Evolutionary conservation across 2,888 invertebrate genomes (phyloP).

Genomic region (Nebria salina): DNA sequence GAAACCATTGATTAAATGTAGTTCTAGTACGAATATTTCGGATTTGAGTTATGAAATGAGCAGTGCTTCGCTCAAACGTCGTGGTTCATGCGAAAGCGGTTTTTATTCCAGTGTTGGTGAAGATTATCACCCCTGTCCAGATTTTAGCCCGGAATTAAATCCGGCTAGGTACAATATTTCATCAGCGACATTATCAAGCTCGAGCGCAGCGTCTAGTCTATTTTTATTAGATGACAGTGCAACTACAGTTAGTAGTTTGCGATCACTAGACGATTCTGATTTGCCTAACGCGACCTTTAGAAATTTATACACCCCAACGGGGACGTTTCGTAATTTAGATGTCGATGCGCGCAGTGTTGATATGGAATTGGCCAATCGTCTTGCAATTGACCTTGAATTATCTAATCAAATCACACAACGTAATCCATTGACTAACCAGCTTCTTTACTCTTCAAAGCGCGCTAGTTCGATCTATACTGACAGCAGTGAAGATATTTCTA

Average conservation of each 20-base stretch:
- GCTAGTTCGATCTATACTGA: conserved; percentile 87
- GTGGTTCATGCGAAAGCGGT: conserved; percentile 89
- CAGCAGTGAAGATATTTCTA: conserved; percentile 86
- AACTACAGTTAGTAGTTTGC: conserved; percentile 67
- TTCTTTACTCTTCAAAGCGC: conserved; percentile 70
- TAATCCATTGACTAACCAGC: conserved; percentile 63
- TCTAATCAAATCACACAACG: conserved; percentile 63
- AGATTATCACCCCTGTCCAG: conserved; percentile 63
- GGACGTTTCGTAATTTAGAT: conserved; percentile 58
- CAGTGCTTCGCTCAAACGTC: conserved; percentile 66
- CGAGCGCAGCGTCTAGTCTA: conserved; percentile 66
- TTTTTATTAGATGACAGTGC: conserved; percentile 71
- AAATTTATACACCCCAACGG: conserved; percentile 43
- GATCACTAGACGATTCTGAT: conserved; percentile 70
- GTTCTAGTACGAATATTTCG: conserved; percentile 59
- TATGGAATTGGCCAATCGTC: conserved; percentile 64
- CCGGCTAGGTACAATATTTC: conserved; percentile 51
- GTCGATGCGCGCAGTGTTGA: conserved; percentile 60
- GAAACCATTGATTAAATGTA: conserved; percentile 56
- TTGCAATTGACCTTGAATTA: conserved; percentile 64
- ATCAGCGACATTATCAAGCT: conserved; percentile 59
- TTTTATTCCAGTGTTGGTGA: conserved; percentile 89
- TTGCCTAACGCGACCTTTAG: conserved; percentile 50
- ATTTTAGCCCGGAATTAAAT: conserved; percentile 50
- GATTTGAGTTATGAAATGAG: conserved; percentile 56